These are phyloP conservation scores for Magallana ariakensis DNA, from an alignment of 1,140 invertebrate genomes.

Conservation along the genomic window DNA sequence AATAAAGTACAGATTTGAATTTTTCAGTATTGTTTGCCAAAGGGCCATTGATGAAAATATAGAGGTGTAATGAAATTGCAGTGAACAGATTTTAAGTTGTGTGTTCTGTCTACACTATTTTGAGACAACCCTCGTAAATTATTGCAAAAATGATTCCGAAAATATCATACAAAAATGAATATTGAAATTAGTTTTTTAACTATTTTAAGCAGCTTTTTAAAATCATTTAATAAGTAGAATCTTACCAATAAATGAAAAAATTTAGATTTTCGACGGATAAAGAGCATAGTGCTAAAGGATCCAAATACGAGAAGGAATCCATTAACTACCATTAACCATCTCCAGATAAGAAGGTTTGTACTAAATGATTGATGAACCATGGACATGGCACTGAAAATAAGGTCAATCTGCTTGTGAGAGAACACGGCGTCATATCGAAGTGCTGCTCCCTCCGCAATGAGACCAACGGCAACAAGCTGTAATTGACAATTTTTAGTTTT, in stretches of 20 bases:
- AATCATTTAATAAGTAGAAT: not conserved
- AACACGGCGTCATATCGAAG: not conserved
- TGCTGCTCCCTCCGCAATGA: not conserved
- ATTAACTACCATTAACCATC: not conserved
- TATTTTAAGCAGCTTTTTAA: not conserved
- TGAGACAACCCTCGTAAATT: too few species aligned
- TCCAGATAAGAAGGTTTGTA: not conserved
- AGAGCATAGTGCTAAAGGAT: not conserved
- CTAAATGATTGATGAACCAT: not conserved
- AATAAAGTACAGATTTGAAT: too few species aligned
- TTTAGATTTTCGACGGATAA: not conserved
- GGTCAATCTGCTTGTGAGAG: slow-evolving; percentile 1
- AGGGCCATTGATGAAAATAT: too few species aligned
- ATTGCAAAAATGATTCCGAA: not conserved
- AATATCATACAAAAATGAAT: not conserved
- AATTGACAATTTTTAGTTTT: too few species aligned
- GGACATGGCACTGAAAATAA: not conserved
- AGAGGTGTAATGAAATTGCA: too few species aligned
- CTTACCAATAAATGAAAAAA: not conserved
- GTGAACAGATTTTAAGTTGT: too few species aligned
- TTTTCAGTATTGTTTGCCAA: too few species aligned
- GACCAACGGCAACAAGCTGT: not conserved
- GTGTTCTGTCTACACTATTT: too few species aligned
- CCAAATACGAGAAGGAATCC: not conserved
- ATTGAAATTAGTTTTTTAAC: not conserved